A percentile compares a stretch with the other conserved stretches of the same genome.
Conservation (phyloP, 2,113 vertebrate species). For the Synodontis membranacea region DNA sequence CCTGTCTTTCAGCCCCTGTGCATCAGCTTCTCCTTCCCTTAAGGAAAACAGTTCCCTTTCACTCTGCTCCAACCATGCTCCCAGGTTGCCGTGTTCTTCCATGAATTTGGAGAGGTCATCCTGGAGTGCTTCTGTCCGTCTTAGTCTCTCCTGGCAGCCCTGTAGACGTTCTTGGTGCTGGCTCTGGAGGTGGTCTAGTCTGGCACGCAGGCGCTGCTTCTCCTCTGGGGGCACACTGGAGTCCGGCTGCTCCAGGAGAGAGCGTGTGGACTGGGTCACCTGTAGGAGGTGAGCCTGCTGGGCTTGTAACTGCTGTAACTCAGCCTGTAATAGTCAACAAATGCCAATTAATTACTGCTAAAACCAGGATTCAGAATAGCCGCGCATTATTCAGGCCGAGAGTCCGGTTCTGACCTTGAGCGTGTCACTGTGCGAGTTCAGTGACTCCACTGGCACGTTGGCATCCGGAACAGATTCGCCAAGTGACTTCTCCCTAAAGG, state of each 20-base stretch:
- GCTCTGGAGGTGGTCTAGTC: slow-evolving; percentile 76
- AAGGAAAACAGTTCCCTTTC: slow-evolving; percentile 81
- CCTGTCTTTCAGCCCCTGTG: slow-evolving; percentile 68
- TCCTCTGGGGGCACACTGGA: slow-evolving; percentile 77
- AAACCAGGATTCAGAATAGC: neutral
- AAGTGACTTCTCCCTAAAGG: slow-evolving; percentile 42
- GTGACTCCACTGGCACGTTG: slow-evolving; percentile 61
- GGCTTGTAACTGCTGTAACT: slow-evolving; percentile 85
- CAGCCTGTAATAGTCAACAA: slow-evolving; percentile 66
- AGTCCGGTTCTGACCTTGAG: slow-evolving; percentile 78
- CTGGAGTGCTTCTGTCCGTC: slow-evolving; percentile 77
- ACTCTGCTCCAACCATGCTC: slow-evolving; percentile 83
- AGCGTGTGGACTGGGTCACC: slow-evolving; percentile 81
- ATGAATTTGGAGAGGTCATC: slow-evolving; percentile 91
- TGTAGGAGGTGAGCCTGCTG: slow-evolving; percentile 88
- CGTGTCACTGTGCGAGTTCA: slow-evolving; percentile 77
- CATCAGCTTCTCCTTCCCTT: slow-evolving; percentile 68
- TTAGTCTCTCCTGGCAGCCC: slow-evolving; percentile 79
- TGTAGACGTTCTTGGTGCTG: slow-evolving; percentile 76
- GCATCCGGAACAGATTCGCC: slow-evolving; percentile 48
- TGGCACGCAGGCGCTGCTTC: slow-evolving; percentile 71
- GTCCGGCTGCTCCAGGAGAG: slow-evolving; percentile 84
- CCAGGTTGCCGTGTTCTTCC: slow-evolving; percentile 82
- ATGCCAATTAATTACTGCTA: neutral
- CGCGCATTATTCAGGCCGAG: neutral